Evolutionary conservation across 2,797 vertebrate species (phyloP).

Genomic region (Muscicapa striata): DNA sequence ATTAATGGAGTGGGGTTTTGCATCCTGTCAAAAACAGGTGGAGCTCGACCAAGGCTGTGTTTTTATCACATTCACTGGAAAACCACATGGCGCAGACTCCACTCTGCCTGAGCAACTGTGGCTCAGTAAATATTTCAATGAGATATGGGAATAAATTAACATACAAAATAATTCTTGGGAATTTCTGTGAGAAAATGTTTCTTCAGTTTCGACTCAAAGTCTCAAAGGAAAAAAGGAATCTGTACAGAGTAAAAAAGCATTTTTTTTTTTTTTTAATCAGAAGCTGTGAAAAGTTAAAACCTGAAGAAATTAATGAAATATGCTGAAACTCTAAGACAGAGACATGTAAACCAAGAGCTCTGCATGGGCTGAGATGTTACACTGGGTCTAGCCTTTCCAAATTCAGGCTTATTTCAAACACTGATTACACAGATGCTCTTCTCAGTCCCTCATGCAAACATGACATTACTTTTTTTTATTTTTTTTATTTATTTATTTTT

Average conservation of each 20-base stretch:
- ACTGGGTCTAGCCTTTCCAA: neutral
- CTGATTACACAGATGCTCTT: neutral
- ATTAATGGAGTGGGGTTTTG: neutral
- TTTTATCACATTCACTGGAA: slow-evolving; percentile 14
- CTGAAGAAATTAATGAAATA: neutral
- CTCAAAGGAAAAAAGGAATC: neutral
- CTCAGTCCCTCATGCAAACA: neutral
- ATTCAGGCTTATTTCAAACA: neutral
- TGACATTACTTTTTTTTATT: neutral
- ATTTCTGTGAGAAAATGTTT: neutral
- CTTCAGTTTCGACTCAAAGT: neutral
- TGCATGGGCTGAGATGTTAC: neutral
- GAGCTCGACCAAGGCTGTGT: neutral
- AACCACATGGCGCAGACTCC: neutral
- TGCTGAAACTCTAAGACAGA: accelerated
- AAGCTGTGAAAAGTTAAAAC: neutral
- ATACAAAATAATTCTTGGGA: neutral
- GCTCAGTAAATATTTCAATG: slow-evolving; percentile 16
- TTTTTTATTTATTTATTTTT: neutral
- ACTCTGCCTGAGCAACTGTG: neutral
- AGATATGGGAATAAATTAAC: slow-evolving; percentile 31
- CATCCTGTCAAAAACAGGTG: neutral
- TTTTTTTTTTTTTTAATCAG: neutral
- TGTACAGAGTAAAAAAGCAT: neutral
- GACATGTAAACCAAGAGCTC: neutral